These are phyloP conservation scores for Cyrtorhinus lividipennis DNA, from an alignment of 1,140 invertebrate genomes.

Conservation along the genomic window DNA sequence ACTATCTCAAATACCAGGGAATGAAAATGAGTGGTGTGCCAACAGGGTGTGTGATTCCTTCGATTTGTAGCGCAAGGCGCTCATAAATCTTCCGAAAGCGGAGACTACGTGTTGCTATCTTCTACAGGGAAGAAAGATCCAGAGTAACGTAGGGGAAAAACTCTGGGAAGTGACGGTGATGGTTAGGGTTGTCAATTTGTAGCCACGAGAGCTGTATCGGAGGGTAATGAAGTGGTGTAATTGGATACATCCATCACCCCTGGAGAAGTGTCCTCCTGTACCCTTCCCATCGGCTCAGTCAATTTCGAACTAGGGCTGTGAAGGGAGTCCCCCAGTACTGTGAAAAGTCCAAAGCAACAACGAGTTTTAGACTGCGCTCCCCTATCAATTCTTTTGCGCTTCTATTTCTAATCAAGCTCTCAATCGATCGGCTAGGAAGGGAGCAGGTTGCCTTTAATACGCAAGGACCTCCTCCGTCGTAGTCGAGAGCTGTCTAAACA, in stretches of 20 bases:
- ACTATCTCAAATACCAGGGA: neutral
- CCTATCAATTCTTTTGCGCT: neutral
- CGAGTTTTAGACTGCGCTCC: neutral
- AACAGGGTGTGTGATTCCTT: no score
- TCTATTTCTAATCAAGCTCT: neutral
- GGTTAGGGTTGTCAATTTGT: conserved; percentile 8
- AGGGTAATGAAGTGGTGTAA: conserved; percentile 4
- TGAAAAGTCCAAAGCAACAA: neutral
- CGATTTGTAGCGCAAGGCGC: neutral
- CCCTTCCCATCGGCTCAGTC: neutral
- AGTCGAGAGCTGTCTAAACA: neutral
- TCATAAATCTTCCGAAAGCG: conserved; percentile 1
- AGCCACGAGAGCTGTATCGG: neutral
- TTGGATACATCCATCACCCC: conserved; percentile 7
- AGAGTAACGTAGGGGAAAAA: conserved; percentile 8
- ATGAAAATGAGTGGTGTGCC: no score
- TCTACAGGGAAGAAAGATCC: neutral
- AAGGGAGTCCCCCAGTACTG: no score
- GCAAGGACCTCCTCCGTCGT: neutral
- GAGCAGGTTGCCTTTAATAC: neutral
- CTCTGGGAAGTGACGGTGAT: neutral
- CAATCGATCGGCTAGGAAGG: neutral
- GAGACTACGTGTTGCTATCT: neutral
- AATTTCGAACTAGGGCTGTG: neutral
- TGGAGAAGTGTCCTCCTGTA: neutral